Percentiles rank a stretch among this genome's conserved stretches.
Evolutionary conservation across 2,113 vertebrate species (phyloP).

Genomic region (Falcunculus frontatus): DNA sequence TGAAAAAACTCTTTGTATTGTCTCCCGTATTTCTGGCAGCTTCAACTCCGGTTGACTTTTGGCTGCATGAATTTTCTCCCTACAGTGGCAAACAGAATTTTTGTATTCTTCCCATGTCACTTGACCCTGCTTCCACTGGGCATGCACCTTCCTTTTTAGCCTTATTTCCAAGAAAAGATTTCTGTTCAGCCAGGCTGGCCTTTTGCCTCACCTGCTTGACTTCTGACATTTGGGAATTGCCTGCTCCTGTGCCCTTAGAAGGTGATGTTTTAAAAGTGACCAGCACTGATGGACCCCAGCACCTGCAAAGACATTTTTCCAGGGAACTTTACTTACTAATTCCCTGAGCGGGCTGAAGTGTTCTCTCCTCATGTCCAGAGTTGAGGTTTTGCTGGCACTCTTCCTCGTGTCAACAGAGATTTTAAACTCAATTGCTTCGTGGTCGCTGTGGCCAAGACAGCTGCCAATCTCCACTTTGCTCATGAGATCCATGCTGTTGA

Average conservation of each 20-base stretch:
- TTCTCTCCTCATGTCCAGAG: not conserved
- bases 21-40: not conserved
- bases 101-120: not conserved
- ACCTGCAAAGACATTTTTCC: not conserved
- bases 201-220: not conserved
- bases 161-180: not conserved
- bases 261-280: not conserved
- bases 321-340: not conserved
- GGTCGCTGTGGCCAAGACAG: not conserved
- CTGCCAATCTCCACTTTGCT: not conserved
- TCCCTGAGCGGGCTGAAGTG: not conserved
- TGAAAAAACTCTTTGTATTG: not conserved
- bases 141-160: not conserved
- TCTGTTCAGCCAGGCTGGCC: not conserved
- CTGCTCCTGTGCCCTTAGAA: not conserved
- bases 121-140: not conserved
- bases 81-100: not conserved
- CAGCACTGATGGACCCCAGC: not conserved
- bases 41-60: not conserved
- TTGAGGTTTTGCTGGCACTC: not conserved
- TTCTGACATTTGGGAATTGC: not conserved
- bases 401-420: not conserved
- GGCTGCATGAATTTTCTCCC: accelerated
- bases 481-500: not conserved
- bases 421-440: not conserved